phyloP scores from a whole-genome alignment of 2,888 invertebrate species.

The Fragum fragum region DNA sequence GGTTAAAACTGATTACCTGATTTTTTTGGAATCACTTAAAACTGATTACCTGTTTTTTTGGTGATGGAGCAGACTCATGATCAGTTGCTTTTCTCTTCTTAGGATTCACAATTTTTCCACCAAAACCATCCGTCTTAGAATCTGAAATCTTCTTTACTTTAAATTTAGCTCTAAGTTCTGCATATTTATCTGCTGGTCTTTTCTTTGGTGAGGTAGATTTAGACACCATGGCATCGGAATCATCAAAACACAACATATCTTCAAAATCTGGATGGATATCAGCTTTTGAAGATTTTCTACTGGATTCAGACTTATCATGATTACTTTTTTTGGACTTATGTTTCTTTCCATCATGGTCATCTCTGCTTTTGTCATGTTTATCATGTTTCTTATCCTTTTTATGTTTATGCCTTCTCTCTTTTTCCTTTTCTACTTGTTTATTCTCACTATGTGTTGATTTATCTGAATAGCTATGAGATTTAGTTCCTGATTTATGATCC shows the following conservation, averaged over 20 bases:
- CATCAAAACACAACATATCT: constrained; percentile 69
- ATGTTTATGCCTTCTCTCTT: constrained; percentile 19
- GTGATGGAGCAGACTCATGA: constrained; percentile 42
- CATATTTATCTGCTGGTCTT: constrained; percentile 63
- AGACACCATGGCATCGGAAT: constrained; percentile 60
- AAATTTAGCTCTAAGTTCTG: constrained; percentile 69
- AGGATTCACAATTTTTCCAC: constrained; percentile 47
- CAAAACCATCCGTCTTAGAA: constrained; percentile 56
- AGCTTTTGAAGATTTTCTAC: constrained; percentile 29
- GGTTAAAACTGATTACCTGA: no score
- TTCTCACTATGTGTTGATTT: neutral
- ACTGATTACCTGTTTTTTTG: constrained; percentile 64
- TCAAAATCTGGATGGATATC: constrained; percentile 40
- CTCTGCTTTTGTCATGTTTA: constrained; percentile 11
- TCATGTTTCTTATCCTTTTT: constrained; percentile 29
- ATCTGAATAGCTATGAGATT: constrained; percentile 2
- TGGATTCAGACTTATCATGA: constrained; percentile 13
- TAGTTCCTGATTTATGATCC: constrained; percentile 15
- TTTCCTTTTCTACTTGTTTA: neutral
- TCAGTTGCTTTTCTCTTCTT: constrained; percentile 48
- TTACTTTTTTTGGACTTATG: constrained; percentile 29
- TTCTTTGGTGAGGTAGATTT: constrained; percentile 33
- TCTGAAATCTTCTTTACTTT: constrained; percentile 70
- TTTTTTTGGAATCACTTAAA: no score
- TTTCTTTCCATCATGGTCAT: neutral